Percentiles rank a stretch among this genome's conserved stretches.
Conservation (phyloP, 2,888 invertebrate genomes). For the Coenonympha glycerion region DNA sequence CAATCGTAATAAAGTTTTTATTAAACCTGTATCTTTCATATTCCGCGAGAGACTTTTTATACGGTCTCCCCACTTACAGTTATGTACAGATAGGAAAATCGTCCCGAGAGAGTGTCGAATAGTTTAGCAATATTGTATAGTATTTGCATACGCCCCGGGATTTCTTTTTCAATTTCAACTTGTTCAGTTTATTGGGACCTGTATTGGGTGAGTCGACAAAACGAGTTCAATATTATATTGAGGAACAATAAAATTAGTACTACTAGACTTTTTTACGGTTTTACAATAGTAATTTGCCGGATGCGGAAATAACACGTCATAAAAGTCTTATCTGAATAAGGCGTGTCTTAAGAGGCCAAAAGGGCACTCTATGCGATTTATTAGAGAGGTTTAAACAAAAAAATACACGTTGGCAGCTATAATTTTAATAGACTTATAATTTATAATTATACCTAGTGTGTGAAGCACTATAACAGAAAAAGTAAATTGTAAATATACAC, state of each 20-base stretch:
- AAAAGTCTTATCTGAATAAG: too few relatives aligned
- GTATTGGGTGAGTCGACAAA: slow-evolving; percentile 51
- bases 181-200: slow-evolving; percentile 60
- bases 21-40: background rate
- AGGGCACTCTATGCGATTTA: too few relatives aligned
- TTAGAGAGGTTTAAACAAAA: too few relatives aligned
- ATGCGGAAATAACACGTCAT: too few relatives aligned
- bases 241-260: background rate
- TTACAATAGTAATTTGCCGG: too few relatives aligned
- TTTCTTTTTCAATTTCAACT: slow-evolving; percentile 71
- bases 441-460: too few relatives aligned
- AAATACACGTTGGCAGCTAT: too few relatives aligned
- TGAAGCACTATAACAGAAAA: too few relatives aligned
- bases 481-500: too few relatives aligned
- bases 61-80: background rate
- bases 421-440: too few relatives aligned
- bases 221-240: slow-evolving; percentile 17
- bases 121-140: slow-evolving; percentile 56
- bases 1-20: too few relatives aligned
- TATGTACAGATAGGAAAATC: slow-evolving; percentile 5
- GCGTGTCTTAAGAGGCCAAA: too few relatives aligned
- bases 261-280: background rate
- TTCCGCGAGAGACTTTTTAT: background rate
- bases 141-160: slow-evolving; percentile 55
- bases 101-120: slow-evolving; percentile 11